These are phyloP conservation scores for Carduelis carduelis DNA, from an alignment of 2,797 vertebrate species.

Conservation along the genomic window DNA sequence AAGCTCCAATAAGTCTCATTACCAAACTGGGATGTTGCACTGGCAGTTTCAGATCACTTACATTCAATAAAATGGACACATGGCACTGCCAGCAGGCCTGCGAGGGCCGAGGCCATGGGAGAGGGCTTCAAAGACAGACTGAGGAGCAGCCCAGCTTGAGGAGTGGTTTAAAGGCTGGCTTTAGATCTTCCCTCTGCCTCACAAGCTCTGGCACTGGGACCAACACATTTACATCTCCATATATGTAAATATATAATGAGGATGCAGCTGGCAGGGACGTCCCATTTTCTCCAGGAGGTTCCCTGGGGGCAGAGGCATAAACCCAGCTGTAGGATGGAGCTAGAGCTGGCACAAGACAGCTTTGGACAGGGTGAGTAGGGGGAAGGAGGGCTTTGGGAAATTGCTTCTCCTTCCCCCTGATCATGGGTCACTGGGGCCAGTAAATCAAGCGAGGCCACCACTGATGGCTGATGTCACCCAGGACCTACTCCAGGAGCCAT, in stretches of 20 bases:
- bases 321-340: neutral
- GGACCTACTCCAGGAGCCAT: neutral
- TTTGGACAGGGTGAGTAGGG: neutral
- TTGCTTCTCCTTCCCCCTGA: neutral
- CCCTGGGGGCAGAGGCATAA: neutral
- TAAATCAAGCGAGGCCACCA: neutral
- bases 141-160: neutral
- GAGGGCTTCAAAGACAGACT: neutral
- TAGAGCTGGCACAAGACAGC: neutral
- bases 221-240: fast-evolving
- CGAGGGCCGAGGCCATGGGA: neutral
- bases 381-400: neutral
- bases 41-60: neutral
- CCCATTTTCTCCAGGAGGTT: neutral
- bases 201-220: neutral
- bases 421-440: neutral
- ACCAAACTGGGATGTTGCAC: constrained; percentile 17
- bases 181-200: neutral
- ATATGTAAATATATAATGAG: neutral
- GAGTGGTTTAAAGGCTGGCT: neutral
- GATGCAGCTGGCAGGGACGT: neutral
- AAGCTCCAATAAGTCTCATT: constrained; percentile 46
- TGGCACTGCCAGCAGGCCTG: neutral
- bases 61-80: neutral
- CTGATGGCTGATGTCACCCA: neutral